Conservation (phyloP, 2,113 vertebrate genomes). For the Bubo blakistoni region DNA sequence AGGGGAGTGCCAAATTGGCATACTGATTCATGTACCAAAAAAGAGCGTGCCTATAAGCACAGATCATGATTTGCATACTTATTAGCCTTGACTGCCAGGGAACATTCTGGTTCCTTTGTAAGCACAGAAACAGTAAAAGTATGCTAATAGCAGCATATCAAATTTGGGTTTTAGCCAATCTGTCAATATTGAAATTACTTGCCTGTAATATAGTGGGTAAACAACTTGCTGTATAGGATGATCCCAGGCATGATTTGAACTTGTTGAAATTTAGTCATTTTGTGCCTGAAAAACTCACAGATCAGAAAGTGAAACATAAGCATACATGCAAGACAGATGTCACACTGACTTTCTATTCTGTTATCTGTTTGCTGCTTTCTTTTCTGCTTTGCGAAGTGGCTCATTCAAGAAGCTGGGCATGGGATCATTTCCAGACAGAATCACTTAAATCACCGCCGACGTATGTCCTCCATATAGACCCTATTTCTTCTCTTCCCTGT, state of each 20-base stretch:
- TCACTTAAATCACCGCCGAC: neutral
- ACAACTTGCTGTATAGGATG: constrained; percentile 40
- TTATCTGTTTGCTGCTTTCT: neutral
- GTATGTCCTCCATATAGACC: neutral
- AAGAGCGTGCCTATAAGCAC: constrained; percentile 57
- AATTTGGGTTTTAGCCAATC: constrained; percentile 59
- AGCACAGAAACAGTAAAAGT: constrained; percentile 62
- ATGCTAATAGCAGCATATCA: constrained; percentile 62
- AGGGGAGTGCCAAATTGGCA: constrained; percentile 55
- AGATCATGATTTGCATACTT: constrained; percentile 63
- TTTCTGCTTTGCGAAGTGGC: neutral
- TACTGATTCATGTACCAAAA: constrained; percentile 41
- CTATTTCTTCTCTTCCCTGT: neutral
- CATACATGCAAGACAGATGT: constrained; percentile 33
- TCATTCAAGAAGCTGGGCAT: neutral
- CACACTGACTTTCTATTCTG: neutral
- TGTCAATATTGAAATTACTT: constrained; percentile 67
- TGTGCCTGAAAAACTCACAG: constrained; percentile 43
- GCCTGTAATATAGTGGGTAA: constrained; percentile 55
- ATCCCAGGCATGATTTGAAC: constrained; percentile 35
- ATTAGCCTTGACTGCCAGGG: constrained; percentile 58
- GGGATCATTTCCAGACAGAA: neutral
- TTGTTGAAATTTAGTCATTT: constrained; percentile 63
- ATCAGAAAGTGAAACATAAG: constrained; percentile 30
- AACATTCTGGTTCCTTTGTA: constrained; percentile 55